Evolutionary conservation across 2,888 invertebrate genomes (phyloP), one percentile per base, ranked within the genome.

Genomic region (Allygus modestus): DNA sequence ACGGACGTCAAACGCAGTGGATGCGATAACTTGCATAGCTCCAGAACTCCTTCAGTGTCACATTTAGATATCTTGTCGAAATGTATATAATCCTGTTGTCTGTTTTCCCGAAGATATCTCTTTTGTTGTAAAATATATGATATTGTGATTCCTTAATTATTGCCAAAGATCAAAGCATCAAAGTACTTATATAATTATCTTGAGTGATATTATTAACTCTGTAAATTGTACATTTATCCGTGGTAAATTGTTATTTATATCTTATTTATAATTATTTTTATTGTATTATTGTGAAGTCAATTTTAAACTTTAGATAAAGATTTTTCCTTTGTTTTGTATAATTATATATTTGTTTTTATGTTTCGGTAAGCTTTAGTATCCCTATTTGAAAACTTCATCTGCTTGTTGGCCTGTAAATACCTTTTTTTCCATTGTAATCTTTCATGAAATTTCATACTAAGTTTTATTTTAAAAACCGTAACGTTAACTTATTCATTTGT

Each of bases 371-470:
- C 46, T 46, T 46, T 37, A 9, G 46, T 17, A 46, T 46, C 46
- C 12, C 46, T 2, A 46, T 46, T 54, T 23, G 20, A 23, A 12
- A 65, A 17, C 9, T 31, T 31, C 17, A 31, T 58, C 17, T 65
- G 28, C 28, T 65, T 41, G 71, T 41, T 71, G 71, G 20, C 31
- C 12, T 71, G 71, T 71, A 71, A 41, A 71, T 71, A 41, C 5
- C 20, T 28, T 4, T 4, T 69, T 33, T 20, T 41, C 20, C 37
- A 71, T 9, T 71, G 41, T 71, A 46, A 46, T 12, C 79, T 51
- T 85, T 86, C 86, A 86, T 86, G 86, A 86, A 86, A 86, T 86
- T 86, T 86, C 86, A 86, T 86, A 86, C 85, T 33, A 86, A 82
- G 85, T 23, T 65, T 73, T 41, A 20, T 33, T 73, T 41, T 11